These are phyloP conservation scores for Tragelaphus oryx DNA, from an alignment of 2,797 vertebrate species.

Conservation along the genomic window DNA sequence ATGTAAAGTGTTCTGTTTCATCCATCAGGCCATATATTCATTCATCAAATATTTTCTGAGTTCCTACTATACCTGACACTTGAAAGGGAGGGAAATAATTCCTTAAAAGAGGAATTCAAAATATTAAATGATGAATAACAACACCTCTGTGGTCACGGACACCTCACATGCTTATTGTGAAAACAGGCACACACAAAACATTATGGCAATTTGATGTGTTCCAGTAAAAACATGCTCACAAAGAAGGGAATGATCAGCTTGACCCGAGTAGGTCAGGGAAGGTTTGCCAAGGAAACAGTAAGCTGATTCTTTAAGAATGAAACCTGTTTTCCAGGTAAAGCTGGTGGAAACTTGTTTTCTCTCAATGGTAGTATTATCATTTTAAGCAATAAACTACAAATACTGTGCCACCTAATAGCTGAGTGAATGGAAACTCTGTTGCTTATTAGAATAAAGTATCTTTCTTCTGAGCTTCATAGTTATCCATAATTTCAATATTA, in stretches of 20 bases:
- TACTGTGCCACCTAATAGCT: not conserved
- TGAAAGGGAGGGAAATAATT: not conserved
- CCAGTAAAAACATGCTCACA: not conserved
- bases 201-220: not conserved
- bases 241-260: not conserved
- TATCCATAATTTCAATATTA: not conserved
- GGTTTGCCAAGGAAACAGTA: not conserved
- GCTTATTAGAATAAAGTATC: not conserved
- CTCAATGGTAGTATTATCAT: not conserved
- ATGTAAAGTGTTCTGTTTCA: not conserved
- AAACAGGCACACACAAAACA: not conserved
- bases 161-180: not conserved
- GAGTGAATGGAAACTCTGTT: not conserved
- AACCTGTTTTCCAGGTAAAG: not conserved
- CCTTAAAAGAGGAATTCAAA: slow-evolving; percentile 16
- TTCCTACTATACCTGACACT: not conserved
- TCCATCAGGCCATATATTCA: not conserved
- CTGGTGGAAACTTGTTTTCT: not conserved
- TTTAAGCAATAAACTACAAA: slow-evolving; percentile 17
- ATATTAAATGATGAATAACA: not conserved
- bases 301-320: not conserved
- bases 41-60: not conserved
- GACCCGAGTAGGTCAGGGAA: not conserved
- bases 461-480: not conserved
- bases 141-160: not conserved